Conservation (phyloP, 1,140 invertebrate species). For the Apolygus lucorum region DNA sequence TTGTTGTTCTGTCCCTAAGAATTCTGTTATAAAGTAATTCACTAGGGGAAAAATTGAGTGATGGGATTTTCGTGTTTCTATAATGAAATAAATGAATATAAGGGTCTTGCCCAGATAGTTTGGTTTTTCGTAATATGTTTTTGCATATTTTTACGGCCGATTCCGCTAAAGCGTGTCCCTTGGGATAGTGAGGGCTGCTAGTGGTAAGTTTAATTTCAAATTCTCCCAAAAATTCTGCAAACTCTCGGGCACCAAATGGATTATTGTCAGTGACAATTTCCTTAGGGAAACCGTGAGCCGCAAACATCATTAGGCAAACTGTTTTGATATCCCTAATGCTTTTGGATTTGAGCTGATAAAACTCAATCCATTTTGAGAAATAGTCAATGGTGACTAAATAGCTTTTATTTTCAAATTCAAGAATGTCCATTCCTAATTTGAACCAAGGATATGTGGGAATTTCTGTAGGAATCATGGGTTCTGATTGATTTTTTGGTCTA, state of each 20-base stretch:
- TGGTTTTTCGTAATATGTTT: not conserved
- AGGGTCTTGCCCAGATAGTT: conserved; percentile 7
- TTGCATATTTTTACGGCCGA: conserved; percentile 1
- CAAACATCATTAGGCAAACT: not conserved
- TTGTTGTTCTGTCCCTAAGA: not conserved
- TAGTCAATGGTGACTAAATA: not conserved
- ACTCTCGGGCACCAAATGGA: not conserved
- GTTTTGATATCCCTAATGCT: not conserved
- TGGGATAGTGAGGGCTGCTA: not conserved
- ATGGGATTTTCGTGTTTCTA: not conserved
- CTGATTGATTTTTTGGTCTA: not conserved
- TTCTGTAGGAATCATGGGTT: conserved; percentile 1
- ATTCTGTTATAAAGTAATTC: not conserved
- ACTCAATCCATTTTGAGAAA: not conserved
- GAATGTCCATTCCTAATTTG: not conserved
- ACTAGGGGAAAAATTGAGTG: not conserved
- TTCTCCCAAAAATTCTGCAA: not conserved
- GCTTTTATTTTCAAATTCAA: conserved; percentile 4
- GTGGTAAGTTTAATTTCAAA: not conserved
- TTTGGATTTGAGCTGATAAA: not conserved
- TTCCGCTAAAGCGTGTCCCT: conserved; percentile 5
- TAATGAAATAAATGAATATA: not conserved
- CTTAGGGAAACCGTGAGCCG: not conserved
- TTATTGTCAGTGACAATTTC: conserved; percentile 1
- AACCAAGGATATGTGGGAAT: not conserved